Base-by-base conservation (phyloP, 2,797 vertebrate genomes). In the Poeciliopsis infans region DNA sequence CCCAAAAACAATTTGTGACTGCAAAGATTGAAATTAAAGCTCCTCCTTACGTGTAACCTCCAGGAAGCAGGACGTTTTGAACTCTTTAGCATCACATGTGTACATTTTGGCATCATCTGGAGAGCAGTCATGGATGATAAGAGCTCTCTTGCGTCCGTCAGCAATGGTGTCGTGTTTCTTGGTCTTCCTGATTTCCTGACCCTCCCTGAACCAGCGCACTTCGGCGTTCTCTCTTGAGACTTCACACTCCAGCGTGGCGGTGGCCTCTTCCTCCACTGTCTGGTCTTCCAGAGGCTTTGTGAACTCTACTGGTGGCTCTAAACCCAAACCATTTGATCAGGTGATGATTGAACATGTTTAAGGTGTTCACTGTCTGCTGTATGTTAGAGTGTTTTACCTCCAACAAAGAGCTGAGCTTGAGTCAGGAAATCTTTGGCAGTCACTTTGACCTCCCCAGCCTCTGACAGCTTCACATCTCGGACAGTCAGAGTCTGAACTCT, bases 21-120 rank as follows among this genome's bases (percentile, higher is more conserved):
- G 20, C 28, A 49, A 36, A 61, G 43, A 18, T 2, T 61, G 18
- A 64, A 66, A 66, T 25, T 68, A 39, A 25, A 66, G 7, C 13
- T 28, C n/a, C 25, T 76, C 90, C 98, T 98, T 95, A 99, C 98
- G 97, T 86, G 97, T 96, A 43, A 99, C 98, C 77, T 97, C 98
- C 90, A 99, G 95, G 95, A 97, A 98, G 90, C 97, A 97, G 74
- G 98, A 98, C 13, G 98, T 99, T 94, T 98, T 99, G 91, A 98
- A 99, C 77, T 97, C 96, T 84, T 97, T 97, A 83, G 98, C 96
- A 81, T 98, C 97, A 72, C 98, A 99, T 0, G 96, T 96, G 59
- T 98, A 99, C 70, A 96, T 97, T 94, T 97, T 97, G 80, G 97
- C 96, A 72, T 99, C 98, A 0, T 99, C 97, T 36, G 96, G 86